These are phyloP conservation scores for Eubucco bourcierii DNA, from an alignment of 2,113 vertebrate genomes.

Conservation along the genomic window DNA sequence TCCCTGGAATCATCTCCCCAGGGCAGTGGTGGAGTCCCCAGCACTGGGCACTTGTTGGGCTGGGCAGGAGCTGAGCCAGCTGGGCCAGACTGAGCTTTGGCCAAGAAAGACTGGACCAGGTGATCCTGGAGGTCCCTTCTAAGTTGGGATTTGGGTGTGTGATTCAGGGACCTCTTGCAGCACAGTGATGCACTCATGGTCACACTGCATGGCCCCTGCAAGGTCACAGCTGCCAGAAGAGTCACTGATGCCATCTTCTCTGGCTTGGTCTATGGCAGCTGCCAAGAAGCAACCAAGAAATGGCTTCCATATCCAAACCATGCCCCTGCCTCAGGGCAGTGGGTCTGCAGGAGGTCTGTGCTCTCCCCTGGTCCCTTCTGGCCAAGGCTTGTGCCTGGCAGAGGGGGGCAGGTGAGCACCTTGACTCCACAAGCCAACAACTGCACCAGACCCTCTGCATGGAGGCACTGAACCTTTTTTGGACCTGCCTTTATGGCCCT, in stretches of 20 bases:
- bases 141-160: too few relatives aligned
- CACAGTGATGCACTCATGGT: accelerated
- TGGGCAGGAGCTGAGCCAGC: too few relatives aligned
- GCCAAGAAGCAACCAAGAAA: not conserved
- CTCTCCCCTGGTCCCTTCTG: not conserved
- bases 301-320: not conserved
- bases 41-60: too few relatives aligned
- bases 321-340: not conserved
- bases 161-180: not conserved
- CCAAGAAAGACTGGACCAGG: too few relatives aligned
- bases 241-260: not conserved
- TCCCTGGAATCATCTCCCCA: too few relatives aligned
- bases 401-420: not conserved
- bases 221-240: not conserved
- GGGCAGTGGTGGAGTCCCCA: too few relatives aligned
- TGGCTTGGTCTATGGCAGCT: not conserved
- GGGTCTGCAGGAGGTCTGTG: not conserved
- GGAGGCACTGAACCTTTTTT: not conserved
- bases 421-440: not conserved
- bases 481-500: not conserved
- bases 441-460: not conserved
- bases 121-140: too few relatives aligned
- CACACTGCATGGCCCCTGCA: accelerated
- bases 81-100: too few relatives aligned
- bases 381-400: not conserved